These are phyloP conservation scores for Lucifuga dentata DNA, from an alignment of 2,113 vertebrate genomes.

Conservation along the genomic window DNA sequence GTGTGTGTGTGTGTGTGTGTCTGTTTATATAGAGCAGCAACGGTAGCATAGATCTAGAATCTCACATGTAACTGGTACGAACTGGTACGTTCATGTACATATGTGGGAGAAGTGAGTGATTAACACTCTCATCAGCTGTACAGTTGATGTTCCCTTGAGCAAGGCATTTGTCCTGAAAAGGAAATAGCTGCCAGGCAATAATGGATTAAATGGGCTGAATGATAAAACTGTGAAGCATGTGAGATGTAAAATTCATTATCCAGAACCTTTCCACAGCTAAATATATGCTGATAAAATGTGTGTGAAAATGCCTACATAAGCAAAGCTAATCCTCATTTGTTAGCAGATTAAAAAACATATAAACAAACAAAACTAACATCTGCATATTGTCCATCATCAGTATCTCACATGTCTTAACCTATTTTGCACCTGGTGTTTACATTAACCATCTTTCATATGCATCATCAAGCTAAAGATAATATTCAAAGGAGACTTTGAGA, in stretches of 20 bases:
- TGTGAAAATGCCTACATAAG: background rate
- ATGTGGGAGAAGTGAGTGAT: background rate
- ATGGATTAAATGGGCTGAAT: background rate
- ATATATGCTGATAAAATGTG: background rate
- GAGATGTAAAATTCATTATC: too few species aligned
- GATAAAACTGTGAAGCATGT: background rate
- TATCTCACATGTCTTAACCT: constrained; percentile 18
- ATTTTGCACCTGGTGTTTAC: constrained; percentile 19
- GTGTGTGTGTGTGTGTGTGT: too few species aligned
- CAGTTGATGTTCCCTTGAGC: background rate
- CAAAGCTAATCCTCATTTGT: background rate
- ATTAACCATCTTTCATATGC: too few species aligned
- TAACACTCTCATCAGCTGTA: background rate
- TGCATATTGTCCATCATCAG: constrained; percentile 20
- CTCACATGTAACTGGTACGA: too few species aligned
- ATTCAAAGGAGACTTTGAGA: too few species aligned
- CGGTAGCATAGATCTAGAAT: too few species aligned
- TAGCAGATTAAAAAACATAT: background rate
- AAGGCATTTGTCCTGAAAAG: background rate
- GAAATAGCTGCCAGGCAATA: background rate
- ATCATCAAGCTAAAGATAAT: too few species aligned
- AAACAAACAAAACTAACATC: background rate
- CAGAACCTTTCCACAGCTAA: too few species aligned
- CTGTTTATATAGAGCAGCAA: too few species aligned
- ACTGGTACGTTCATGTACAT: too few species aligned